These are phyloP conservation scores for Vidua macroura DNA, from an alignment of 2,113 vertebrate genomes.

Conservation along the genomic window DNA sequence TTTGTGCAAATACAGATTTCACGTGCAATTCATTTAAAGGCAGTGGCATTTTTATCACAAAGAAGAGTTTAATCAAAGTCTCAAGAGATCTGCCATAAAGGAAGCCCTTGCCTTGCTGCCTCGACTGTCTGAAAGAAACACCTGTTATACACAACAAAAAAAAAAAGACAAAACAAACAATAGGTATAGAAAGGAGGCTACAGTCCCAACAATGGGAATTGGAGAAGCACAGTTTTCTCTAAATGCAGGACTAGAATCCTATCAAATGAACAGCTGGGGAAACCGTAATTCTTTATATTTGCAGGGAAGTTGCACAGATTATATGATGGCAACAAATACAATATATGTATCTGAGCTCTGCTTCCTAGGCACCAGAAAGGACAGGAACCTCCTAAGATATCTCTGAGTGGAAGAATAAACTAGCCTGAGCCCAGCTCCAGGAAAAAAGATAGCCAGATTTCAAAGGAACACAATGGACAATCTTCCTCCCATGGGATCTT, in stretches of 20 bases:
- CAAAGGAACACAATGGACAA: constrained; percentile 49
- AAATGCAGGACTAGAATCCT: constrained; percentile 31
- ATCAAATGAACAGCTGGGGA: constrained; percentile 30
- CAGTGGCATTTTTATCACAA: constrained; percentile 55
- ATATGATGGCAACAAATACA: constrained; percentile 35
- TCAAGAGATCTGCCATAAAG: constrained; percentile 59
- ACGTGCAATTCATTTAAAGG: constrained; percentile 27
- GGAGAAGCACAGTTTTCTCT: constrained; percentile 3
- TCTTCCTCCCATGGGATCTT: constrained; percentile 19
- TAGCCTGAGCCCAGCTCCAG: constrained; percentile 17
- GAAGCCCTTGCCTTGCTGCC: constrained; percentile 47
- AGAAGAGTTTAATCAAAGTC: constrained; percentile 63
- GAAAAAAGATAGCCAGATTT: constrained; percentile 43
- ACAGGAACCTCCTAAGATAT: constrained; percentile 58
- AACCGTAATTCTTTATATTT: background rate
- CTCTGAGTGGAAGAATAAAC: constrained; percentile 54
- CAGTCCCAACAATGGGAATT: constrained; percentile 11
- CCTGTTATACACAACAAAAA: constrained; percentile 55
- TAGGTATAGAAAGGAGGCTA: constrained; percentile 50
- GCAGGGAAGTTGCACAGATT: constrained; percentile 46
- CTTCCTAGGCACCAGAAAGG: constrained; percentile 29
- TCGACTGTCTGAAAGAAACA: constrained; percentile 63
- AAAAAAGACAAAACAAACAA: constrained; percentile 55
- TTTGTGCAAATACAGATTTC: constrained; percentile 31
- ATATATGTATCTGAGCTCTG: constrained; percentile 10